phyloP scores from a whole-genome alignment of 2,797 vertebrate species.

The Chaetodon trifasciatus region DNA sequence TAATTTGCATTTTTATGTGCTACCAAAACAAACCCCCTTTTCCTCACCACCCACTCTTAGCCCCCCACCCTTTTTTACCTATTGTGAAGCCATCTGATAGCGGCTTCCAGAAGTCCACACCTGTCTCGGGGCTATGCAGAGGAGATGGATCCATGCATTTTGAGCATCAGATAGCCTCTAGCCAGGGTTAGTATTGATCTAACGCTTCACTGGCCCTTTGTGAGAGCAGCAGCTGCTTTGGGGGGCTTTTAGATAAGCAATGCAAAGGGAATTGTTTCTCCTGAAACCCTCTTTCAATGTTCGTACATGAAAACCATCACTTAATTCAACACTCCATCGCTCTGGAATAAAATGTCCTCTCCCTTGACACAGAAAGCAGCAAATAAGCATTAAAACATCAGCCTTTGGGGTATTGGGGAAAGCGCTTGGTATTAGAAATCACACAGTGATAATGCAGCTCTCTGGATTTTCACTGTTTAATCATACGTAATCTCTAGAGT shows the following conservation, averaged over 20 bases:
- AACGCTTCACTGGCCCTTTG: constrained; percentile 84
- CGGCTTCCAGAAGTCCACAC: constrained; percentile 82
- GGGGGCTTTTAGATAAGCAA: constrained; percentile 86
- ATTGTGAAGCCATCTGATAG: constrained; percentile 87
- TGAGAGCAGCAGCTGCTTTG: constrained; percentile 85
- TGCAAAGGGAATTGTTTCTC: constrained; percentile 81
- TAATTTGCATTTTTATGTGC: constrained; percentile 82
- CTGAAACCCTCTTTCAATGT: constrained; percentile 72
- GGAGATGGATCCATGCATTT: constrained; percentile 86
- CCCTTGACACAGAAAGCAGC: constrained; percentile 68
- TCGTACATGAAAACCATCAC: constrained; percentile 78
- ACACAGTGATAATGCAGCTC: constrained; percentile 64
- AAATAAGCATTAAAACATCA: constrained; percentile 81
- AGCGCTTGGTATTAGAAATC: constrained; percentile 64
- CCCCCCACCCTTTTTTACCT: constrained; percentile 32
- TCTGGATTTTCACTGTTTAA: constrained; percentile 68
- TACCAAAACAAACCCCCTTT: constrained; percentile 62
- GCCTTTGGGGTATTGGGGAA: constrained; percentile 63
- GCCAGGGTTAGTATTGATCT: constrained; percentile 88
- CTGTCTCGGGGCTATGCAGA: constrained; percentile 87
- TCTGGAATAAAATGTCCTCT: constrained; percentile 78
- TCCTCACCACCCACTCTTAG: constrained; percentile 33
- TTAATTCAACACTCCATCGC: constrained; percentile 83
- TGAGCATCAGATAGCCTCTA: constrained; percentile 86
- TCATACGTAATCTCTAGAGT: constrained; percentile 72